These are phyloP conservation scores for Bhutanitis thaidina DNA, from an alignment of 2,888 invertebrate genomes.

Conservation along the genomic window DNA sequence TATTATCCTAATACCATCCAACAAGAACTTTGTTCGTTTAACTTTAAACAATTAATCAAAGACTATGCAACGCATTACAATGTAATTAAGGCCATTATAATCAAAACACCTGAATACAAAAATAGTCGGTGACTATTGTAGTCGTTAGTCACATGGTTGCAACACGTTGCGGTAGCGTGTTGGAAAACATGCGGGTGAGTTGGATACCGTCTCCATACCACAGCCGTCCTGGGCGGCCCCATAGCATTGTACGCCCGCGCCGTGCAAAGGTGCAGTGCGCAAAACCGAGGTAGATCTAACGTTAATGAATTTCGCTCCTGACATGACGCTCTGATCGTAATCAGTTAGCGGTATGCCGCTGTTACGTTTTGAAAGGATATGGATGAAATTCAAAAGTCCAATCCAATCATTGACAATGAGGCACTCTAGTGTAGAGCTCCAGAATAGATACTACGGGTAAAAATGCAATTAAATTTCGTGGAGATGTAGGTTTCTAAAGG, in stretches of 20 bases:
- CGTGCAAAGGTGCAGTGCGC: conserved; percentile 63
- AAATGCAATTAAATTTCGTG: too few relatives aligned
- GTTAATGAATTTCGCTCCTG: conserved; percentile 43
- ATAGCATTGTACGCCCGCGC: conserved; percentile 42
- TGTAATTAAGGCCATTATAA: neutral
- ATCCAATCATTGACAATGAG: too few relatives aligned
- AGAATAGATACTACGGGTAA: too few relatives aligned
- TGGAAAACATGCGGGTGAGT: conserved; percentile 24
- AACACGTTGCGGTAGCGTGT: conserved; percentile 19
- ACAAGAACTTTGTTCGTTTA: too few relatives aligned
- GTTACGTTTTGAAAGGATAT: too few relatives aligned
- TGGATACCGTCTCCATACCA: conserved; percentile 29
- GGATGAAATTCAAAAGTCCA: too few relatives aligned
- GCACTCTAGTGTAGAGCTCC: too few relatives aligned
- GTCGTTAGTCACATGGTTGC: conserved; percentile 3
- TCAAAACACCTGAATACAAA: conserved; percentile 1
- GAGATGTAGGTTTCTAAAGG: too few relatives aligned
- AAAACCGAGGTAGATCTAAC: conserved; percentile 48
- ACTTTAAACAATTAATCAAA: too few relatives aligned
- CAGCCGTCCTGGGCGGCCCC: conserved; percentile 45
- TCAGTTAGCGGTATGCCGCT: too few relatives aligned
- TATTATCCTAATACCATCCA: too few relatives aligned
- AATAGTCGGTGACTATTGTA: conserved; percentile 2
- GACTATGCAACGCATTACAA: conserved; percentile 1
- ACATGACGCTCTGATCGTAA: conserved; percentile 23